Evolutionary conservation across 2,888 invertebrate species (phyloP), one percentile per base, ranked within the genome.

Genomic region (Eupelmus urozonus): DNA sequence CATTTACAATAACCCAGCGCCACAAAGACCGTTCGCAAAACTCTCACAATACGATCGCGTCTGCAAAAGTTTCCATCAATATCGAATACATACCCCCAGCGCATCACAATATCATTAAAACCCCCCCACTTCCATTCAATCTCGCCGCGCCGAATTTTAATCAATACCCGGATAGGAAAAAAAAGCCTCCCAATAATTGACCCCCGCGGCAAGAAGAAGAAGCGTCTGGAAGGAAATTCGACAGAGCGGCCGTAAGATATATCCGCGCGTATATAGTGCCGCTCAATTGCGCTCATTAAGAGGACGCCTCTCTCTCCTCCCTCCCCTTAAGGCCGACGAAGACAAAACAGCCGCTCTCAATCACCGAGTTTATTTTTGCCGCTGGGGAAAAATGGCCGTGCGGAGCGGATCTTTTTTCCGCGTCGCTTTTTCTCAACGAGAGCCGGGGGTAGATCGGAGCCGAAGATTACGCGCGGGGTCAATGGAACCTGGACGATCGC

Each of bases 291-390:
- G 57, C n/a, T 69, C 57, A 27, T 59, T 59, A 70, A 40, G 34
- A 34, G 9, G 34, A 3, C 60, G 59, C 9, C 4, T 34, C 34
- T 5, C 9, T 34, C n/a, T n/a, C n/a, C n/a, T n/a, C n/a, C 9
- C 9, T 34, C 34, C 9, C 3, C 34, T 5, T 5, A 34, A 3
- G 11, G 7, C n/a, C 27, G 49, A 53, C 20, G 45, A 59, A 59
- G 69, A 70, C 69, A 70, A 70, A 70, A 70, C 69, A 59, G 5
- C 25, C 59, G 45, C 27, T 70, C 45, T 70, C 57, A 42, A 70
- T 59, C 42, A 27, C 45, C 13, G 27, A 0, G 23, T 29, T 69
- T 69, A 69, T 57, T 57, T 57, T 69, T 57, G 40, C 42, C 9
- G 34, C 34, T 3, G 9, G 34, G 34, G 34, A 34, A 9, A 34